These are phyloP conservation scores for Brachionichthys hirsutus DNA, from an alignment of 2,113 vertebrate species.

Conservation along the genomic window DNA sequence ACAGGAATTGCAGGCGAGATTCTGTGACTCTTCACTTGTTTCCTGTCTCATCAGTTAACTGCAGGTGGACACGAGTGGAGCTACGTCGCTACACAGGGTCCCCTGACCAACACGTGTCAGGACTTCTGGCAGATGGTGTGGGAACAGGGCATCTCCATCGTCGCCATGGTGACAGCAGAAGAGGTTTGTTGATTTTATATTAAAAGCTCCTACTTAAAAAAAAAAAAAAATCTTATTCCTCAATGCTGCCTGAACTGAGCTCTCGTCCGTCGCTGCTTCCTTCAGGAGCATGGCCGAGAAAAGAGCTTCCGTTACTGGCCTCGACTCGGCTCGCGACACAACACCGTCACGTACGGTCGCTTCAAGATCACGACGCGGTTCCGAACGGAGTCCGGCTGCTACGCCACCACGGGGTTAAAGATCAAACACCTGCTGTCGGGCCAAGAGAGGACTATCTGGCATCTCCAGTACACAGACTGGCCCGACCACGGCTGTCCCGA, in stretches of 20 bases:
- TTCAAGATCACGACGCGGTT: slow-evolving; percentile 97
- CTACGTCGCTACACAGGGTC: slow-evolving; percentile 94
- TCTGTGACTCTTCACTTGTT: not conserved
- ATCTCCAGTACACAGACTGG: slow-evolving; percentile 98
- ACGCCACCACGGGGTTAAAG: slow-evolving; percentile 94
- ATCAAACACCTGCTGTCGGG: slow-evolving; percentile 94
- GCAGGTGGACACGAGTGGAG: slow-evolving; percentile 91
- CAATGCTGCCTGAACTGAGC: not conserved
- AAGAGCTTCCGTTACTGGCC: slow-evolving; percentile 99
- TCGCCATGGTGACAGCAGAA: slow-evolving; percentile 96
- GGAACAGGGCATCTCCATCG: slow-evolving; percentile 94
- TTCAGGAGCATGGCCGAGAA: slow-evolving; percentile 90
- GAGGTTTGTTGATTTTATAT: slow-evolving; percentile 77
- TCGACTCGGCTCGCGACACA: slow-evolving; percentile 92
- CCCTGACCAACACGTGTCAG: slow-evolving; percentile 89
- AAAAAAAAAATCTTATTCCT: not conserved
- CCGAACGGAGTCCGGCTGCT: slow-evolving; percentile 96
- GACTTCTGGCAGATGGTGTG: slow-evolving; percentile 99
- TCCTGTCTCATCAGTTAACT: slow-evolving; percentile 76
- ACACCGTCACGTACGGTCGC: slow-evolving; percentile 91
- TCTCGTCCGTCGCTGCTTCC: not conserved
- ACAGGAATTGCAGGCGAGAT: not conserved
- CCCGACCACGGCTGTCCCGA: slow-evolving; percentile 95
- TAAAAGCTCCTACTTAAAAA: not conserved
- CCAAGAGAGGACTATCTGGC: slow-evolving; percentile 96